phyloP scores from a whole-genome alignment of 2,113 vertebrate species.

The Pavo muticus region DNA sequence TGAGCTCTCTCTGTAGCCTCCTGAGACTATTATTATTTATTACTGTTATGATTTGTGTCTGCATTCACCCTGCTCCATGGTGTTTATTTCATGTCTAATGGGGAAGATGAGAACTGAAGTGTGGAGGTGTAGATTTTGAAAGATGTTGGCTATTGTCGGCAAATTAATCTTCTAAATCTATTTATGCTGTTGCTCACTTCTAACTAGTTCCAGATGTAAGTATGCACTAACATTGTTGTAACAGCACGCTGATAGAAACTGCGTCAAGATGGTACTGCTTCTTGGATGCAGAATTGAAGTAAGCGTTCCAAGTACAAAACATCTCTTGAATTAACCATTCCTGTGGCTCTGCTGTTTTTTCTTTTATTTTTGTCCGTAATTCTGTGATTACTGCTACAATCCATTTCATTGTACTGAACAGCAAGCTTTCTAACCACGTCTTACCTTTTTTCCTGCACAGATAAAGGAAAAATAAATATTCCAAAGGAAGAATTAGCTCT shows the following conservation, averaged over 20 bases:
- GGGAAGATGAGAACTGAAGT: not conserved
- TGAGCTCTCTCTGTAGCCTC: not conserved
- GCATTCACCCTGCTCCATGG: not conserved
- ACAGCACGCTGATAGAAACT: conserved; percentile 22
- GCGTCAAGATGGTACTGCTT: not conserved
- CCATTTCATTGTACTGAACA: not conserved
- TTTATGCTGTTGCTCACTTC: conserved; percentile 50
- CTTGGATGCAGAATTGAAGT: conserved; percentile 20
- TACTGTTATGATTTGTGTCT: not conserved
- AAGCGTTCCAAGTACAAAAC: conserved; percentile 25
- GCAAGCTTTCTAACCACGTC: conserved; percentile 66
- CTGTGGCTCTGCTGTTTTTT: not conserved
- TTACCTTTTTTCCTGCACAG: conserved; percentile 78
- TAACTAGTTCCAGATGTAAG: conserved; percentile 60
- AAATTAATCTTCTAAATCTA: conserved; percentile 1
- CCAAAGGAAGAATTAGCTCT: conserved; percentile 79
- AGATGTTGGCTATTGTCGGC: conserved; percentile 52
- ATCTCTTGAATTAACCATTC: conserved; percentile 26
- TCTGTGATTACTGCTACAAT: conserved; percentile 17
- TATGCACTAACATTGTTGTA: conserved; percentile 20
- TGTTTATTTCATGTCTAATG: not conserved
- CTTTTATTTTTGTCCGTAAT: conserved; percentile 26
- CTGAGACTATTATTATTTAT: not conserved
- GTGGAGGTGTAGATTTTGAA: conserved; percentile 41
- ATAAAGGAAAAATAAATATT: conserved; percentile 78